Percentiles rank a stretch among this genome's conserved stretches.
These are phyloP conservation scores for Syritta pipiens DNA, from an alignment of 2,888 invertebrate species.

Conservation along the genomic window DNA sequence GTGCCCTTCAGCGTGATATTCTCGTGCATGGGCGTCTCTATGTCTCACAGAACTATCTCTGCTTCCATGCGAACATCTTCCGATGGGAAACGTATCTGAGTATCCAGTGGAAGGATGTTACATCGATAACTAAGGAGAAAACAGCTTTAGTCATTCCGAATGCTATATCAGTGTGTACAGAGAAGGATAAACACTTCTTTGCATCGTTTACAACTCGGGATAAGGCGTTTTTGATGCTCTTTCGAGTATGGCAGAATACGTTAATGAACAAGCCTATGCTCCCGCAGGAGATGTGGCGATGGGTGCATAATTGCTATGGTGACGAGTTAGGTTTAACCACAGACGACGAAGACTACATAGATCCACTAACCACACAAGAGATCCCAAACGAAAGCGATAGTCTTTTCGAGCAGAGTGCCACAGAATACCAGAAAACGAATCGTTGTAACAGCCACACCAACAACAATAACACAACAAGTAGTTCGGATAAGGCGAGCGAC, in stretches of 20 bases:
- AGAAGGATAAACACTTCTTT: constrained; percentile 93
- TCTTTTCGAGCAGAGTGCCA: constrained; percentile 20
- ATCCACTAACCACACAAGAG: constrained; percentile 78
- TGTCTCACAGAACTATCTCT: constrained; percentile 96
- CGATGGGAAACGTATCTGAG: constrained; percentile 95
- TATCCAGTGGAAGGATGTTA: constrained; percentile 93
- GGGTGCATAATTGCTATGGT: constrained; percentile 96
- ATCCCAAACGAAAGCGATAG: constrained; percentile 41
- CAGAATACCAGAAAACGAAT: constrained; percentile 24
- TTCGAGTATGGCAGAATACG: constrained; percentile 97
- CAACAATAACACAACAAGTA: constrained; percentile 72
- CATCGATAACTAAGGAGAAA: constrained; percentile 96
- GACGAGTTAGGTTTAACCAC: constrained; percentile 95
- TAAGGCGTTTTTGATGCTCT: constrained; percentile 96
- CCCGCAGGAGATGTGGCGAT: constrained; percentile 92
- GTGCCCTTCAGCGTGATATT: constrained; percentile 97
- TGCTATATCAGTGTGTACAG: constrained; percentile 92
- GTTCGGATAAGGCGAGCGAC: constrained; percentile 74
- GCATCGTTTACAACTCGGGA: constrained; percentile 96
- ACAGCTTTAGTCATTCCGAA: constrained; percentile 97
- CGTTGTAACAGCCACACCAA: constrained; percentile 44
- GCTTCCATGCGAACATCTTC: constrained; percentile 98
- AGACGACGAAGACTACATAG: constrained; percentile 92
- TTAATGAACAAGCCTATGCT: constrained; percentile 93
- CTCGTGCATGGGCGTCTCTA: constrained; percentile 97